Base-by-base conservation (phyloP, 2,797 vertebrate species). In the Oreonectes daqikongensis region DNA sequence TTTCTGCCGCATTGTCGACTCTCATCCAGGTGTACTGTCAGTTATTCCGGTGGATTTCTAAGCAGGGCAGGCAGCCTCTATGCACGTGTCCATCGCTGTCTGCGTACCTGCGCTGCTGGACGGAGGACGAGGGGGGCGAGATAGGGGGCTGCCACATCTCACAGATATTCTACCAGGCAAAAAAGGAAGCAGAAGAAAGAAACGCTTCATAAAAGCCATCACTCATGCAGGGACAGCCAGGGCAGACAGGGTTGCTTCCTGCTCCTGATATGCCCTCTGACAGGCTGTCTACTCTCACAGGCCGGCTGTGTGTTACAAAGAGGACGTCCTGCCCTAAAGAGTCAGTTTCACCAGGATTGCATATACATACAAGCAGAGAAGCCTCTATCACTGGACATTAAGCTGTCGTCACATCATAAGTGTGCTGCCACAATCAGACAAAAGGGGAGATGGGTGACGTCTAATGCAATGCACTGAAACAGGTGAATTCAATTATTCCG, bases 1-100 rank as follows among this genome's bases (percentile, higher is more conserved):
- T 91, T 89, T 86, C 81, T 86, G 87, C 87, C 84, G 86, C 84
- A 92, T 88, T 94, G 92, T 94, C 91, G 90, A 86, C 87, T 90
- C 88, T 91, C 90, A 92, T 91, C 89, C 90, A 90, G 86, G 89
- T 92, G 90, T 88, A 85, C 89, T 93, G 92, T 92, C 91, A 92
- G 81, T 82, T 81, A 85, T 83, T 83, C 83, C 61, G 89, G 87
- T 78, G 85, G 82, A 84, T 90, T 89, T 88, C 88, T 88, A 91
- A 92, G 87, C 89, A 87, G 86, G 84, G 78, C 87, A 87, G 87
- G 83, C 85, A 82, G 85, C 83, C 86, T 89, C 86, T 86, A 86
- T 85, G 87, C 90, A 90, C 86, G 86, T 89, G 90, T 92, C 89
- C 87, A 81, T 91, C 88, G 86, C 86, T 87, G 86, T 90, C 86